Conservation (phyloP, 2,113 vertebrate genomes). For the Coturnix japonica region DNA sequence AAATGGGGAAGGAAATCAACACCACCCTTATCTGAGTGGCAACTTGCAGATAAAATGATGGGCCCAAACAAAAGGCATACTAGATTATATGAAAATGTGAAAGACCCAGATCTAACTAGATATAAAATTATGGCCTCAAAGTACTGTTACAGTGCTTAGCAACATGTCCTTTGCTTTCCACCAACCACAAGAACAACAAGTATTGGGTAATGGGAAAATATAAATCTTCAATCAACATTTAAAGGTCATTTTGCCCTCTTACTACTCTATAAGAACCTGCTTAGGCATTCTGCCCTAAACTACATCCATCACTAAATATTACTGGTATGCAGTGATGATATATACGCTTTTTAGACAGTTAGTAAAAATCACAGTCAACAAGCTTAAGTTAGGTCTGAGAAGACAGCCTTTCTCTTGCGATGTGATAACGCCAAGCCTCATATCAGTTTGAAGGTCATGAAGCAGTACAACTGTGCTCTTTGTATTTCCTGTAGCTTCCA, state of each 20-base stretch:
- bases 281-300: not conserved
- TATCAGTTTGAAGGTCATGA: too few species aligned
- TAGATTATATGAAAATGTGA: rapidly evolving
- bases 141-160: not conserved
- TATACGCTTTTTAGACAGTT: not conserved
- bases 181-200: not conserved
- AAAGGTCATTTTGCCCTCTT: not conserved
- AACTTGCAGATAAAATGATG: not conserved
- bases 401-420: too few species aligned
- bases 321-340: not conserved
- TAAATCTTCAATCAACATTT: not conserved
- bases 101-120: not conserved
- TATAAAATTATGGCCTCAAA: not conserved
- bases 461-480: too few species aligned
- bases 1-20: not conserved
- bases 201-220: not conserved
- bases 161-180: not conserved
- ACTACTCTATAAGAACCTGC: not conserved
- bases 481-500: too few species aligned
- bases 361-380: not conserved
- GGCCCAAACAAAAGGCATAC: not conserved
- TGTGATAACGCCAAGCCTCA: too few species aligned
- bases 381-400: not conserved
- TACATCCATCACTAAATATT: not conserved
- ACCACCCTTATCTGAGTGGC: not conserved